Evolutionary conservation across 2,888 invertebrate species (phyloP).

Genomic region (Carpatolechia fugitivella): DNA sequence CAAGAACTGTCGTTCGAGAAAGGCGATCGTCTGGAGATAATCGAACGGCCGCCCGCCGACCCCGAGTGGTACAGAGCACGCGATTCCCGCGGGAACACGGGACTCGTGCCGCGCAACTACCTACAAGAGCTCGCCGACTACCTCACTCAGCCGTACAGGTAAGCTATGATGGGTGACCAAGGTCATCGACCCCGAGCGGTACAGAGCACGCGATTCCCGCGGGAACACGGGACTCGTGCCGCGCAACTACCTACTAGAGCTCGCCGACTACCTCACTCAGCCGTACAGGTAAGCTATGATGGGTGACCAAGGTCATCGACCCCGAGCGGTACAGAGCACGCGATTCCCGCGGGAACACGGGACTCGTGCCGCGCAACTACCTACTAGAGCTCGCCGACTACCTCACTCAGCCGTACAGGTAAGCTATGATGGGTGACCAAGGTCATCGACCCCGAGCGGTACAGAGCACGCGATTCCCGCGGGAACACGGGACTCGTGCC

Average conservation of each 20-base stretch:
- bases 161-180: no score
- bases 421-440: no score
- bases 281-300: slow-evolving; percentile 87
- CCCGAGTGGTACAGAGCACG: slow-evolving; percentile 99
- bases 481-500: slow-evolving; percentile 98
- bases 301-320: no score
- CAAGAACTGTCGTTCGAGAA: slow-evolving; percentile 98
- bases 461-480: slow-evolving; percentile 94
- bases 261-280: slow-evolving; percentile 92
- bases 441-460: slow-evolving; percentile 99
- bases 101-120: slow-evolving; percentile 97
- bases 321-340: slow-evolving; percentile 99
- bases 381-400: slow-evolving; percentile 95
- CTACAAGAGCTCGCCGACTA: slow-evolving; percentile 95
- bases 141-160: slow-evolving; percentile 90
- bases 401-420: slow-evolving; percentile 90
- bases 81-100: slow-evolving; percentile 94
- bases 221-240: slow-evolving; percentile 98
- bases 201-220: slow-evolving; percentile 94
- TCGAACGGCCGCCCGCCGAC: slow-evolving; percentile 97
- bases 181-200: slow-evolving; percentile 99
- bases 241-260: slow-evolving; percentile 94
- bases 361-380: slow-evolving; percentile 97
- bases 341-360: slow-evolving; percentile 94
- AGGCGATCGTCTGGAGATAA: slow-evolving; percentile 96